phyloP scores from a whole-genome alignment of 1,140 invertebrate genomes.

The Cardiocondyla obscurior region DNA sequence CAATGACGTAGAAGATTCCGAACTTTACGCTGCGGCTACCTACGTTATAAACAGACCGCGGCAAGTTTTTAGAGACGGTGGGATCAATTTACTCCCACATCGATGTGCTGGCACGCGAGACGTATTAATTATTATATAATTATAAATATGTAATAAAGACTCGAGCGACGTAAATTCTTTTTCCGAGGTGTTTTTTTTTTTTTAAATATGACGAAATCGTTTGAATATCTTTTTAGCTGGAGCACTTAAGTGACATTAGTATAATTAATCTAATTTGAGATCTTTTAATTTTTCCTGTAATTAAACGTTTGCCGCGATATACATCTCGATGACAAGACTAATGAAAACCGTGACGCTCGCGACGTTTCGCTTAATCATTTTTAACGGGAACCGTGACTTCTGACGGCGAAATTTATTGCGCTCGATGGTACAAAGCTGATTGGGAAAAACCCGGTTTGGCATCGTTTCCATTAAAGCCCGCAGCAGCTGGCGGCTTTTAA shows the following conservation, averaged over 20 bases:
- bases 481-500: not conserved
- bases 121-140: not conserved
- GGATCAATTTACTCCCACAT: not conserved
- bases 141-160: no score
- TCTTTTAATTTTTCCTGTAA: no score
- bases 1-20: constrained; percentile 12
- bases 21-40: not conserved
- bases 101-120: not conserved
- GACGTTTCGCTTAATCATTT: not conserved
- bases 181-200: no score
- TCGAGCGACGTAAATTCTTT: no score
- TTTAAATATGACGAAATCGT: no score
- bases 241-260: no score
- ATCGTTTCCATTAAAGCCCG: not conserved
- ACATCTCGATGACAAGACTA: not conserved
- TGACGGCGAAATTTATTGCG: not conserved
- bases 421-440: not conserved
- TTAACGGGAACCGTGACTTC: not conserved
- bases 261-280: not conserved
- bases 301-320: not conserved
- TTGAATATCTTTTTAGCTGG: no score
- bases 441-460: constrained; percentile 30
- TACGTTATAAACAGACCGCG: not conserved
- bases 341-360: not conserved
- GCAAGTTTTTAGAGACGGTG: not conserved